Evolutionary conservation across 2,888 invertebrate genomes (phyloP).

Genomic region (Thereva unica): DNA sequence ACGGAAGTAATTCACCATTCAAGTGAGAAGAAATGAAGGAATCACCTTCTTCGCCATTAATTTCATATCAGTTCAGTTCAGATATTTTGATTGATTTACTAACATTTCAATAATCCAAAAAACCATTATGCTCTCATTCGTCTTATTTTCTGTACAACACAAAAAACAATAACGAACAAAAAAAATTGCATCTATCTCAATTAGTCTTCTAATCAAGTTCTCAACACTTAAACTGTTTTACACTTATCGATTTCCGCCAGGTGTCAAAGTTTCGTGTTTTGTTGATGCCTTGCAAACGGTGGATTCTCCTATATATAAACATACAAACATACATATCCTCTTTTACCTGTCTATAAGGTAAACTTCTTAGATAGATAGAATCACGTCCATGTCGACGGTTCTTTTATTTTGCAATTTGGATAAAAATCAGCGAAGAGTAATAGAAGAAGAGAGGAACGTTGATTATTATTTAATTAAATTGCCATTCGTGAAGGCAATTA

Average conservation of each 20-base stretch:
- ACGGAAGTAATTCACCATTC: no score
- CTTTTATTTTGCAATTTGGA: constrained; percentile 12
- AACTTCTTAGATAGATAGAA: no score
- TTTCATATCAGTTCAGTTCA: no score
- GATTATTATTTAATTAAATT: constrained; percentile 28
- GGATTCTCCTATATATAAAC: no score
- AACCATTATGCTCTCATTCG: no score
- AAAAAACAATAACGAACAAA: neutral
- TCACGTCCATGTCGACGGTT: neutral
- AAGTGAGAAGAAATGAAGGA: no score
- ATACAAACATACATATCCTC: no score
- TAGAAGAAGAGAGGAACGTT: constrained; percentile 5
- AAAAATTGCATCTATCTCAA: neutral
- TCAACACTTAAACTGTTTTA: constrained; percentile 1
- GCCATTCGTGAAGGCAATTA: constrained; percentile 24
- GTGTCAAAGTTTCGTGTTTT: neutral
- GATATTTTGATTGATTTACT: no score
- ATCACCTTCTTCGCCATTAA: no score
- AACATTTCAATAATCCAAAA: no score
- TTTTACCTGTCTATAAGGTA: neutral
- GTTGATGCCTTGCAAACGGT: no score
- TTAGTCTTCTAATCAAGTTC: neutral
- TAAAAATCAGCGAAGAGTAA: neutral
- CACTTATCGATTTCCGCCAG: constrained; percentile 8
- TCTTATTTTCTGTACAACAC: no score